Evolutionary conservation across 2,113 vertebrate species (phyloP).

Genomic region (Uropsilus gracilis): DNA sequence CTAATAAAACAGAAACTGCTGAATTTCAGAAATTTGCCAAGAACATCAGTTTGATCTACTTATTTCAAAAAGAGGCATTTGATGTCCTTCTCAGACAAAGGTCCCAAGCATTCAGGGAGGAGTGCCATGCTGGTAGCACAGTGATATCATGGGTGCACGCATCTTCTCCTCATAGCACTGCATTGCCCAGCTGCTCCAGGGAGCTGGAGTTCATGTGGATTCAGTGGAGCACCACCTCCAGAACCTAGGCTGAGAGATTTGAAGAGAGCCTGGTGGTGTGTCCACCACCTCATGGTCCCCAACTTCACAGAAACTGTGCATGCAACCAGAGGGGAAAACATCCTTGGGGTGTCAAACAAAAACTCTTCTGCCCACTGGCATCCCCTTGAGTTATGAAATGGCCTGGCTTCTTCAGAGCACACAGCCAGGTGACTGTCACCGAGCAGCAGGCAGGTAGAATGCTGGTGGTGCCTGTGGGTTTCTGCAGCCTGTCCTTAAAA

Average conservation of each 20-base stretch:
- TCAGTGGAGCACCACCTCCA: too few relatives aligned
- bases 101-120: neutral
- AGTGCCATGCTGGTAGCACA: neutral
- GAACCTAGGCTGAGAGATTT: neutral
- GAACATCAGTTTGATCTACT: constrained; percentile 21
- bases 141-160: too few relatives aligned
- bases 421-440: neutral
- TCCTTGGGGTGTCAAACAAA: neutral
- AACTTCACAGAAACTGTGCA: neutral
- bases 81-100: neutral
- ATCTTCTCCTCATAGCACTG: neutral
- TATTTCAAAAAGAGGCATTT: constrained; percentile 55
- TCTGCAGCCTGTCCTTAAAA: neutral
- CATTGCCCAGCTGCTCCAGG: neutral
- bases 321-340: neutral
- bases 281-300: neutral
- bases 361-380: neutral
- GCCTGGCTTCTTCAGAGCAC: neutral
- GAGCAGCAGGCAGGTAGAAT: neutral
- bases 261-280: neutral
- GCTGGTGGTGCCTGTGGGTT: neutral
- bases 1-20: constrained; percentile 67
- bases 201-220: neutral
- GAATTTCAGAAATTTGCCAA: constrained; percentile 67
- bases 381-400: neutral